phyloP scores from a whole-genome alignment of 2,888 invertebrate genomes.

The Steinernema carpocapsae region DNA sequence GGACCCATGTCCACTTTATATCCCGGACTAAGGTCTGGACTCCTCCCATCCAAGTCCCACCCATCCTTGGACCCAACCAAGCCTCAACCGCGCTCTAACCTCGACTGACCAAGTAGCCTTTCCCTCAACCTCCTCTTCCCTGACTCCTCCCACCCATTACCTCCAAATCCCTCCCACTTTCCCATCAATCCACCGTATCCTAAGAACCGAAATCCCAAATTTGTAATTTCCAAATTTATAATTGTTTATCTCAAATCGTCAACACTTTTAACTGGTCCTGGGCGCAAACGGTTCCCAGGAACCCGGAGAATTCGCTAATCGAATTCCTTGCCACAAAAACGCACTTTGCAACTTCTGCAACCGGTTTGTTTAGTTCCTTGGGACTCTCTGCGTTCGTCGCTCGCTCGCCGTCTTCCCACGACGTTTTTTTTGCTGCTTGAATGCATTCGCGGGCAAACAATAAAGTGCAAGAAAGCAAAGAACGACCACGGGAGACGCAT shows the following conservation, averaged over 20 bases:
- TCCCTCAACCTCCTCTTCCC: background rate
- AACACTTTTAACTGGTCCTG: too few species aligned
- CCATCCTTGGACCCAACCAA: background rate
- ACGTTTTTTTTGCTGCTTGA: background rate
- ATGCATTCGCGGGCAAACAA: background rate
- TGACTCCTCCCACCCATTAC: background rate
- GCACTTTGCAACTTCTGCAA: conserved; percentile 26
- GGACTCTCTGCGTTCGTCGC: background rate
- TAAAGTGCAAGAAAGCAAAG: conserved; percentile 4
- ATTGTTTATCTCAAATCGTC: too few species aligned
- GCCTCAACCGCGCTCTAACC: too few species aligned
- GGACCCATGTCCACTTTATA: too few species aligned
- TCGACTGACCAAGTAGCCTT: too few species aligned
- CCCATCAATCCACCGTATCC: background rate
- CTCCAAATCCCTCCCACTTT: background rate
- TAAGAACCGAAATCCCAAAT: too few species aligned
- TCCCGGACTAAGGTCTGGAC: too few species aligned
- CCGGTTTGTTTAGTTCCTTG: background rate
- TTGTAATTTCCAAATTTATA: too few species aligned
- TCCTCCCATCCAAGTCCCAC: background rate
- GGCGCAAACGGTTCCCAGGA: background rate
- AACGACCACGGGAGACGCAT: conserved; percentile 3
- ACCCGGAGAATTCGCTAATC: background rate
- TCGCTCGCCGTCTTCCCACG: background rate
- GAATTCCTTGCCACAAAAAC: background rate